A percentile compares a stretch with the other conserved stretches of the same genome.
phyloP scores from a whole-genome alignment of 2,113 vertebrate genomes.

The Orycteropus afer region DNA sequence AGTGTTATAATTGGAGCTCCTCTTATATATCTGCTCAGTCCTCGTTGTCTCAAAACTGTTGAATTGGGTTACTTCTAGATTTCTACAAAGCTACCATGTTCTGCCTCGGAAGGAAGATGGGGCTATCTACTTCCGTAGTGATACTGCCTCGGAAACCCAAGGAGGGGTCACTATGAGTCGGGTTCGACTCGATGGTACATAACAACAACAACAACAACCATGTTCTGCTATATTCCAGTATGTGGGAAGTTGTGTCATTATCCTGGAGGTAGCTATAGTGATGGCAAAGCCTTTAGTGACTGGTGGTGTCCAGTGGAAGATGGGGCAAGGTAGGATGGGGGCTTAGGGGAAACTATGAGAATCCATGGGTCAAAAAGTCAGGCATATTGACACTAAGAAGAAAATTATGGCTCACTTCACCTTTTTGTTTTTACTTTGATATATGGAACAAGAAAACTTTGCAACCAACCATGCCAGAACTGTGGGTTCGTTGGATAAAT shows the following conservation, averaged over 20 bases:
- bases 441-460: background rate
- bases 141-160: no score
- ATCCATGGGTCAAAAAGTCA: background rate
- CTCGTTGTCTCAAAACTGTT: background rate
- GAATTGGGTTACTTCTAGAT: background rate
- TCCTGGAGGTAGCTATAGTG: background rate
- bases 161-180: no score
- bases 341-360: background rate
- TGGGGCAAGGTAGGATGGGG: no score
- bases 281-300: background rate
- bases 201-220: no score
- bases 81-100: background rate
- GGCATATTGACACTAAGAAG: background rate
- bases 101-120: no score
- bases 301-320: background rate
- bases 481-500: background rate
- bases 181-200: no score
- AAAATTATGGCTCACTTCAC: background rate
- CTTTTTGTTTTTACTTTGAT: background rate
- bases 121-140: no score
- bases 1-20: background rate
- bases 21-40: background rate
- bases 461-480: background rate
- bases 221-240: background rate
- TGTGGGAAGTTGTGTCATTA: background rate